These are phyloP conservation scores for Lobophora halterata DNA, from an alignment of 2,888 invertebrate species.

Conservation along the genomic window DNA sequence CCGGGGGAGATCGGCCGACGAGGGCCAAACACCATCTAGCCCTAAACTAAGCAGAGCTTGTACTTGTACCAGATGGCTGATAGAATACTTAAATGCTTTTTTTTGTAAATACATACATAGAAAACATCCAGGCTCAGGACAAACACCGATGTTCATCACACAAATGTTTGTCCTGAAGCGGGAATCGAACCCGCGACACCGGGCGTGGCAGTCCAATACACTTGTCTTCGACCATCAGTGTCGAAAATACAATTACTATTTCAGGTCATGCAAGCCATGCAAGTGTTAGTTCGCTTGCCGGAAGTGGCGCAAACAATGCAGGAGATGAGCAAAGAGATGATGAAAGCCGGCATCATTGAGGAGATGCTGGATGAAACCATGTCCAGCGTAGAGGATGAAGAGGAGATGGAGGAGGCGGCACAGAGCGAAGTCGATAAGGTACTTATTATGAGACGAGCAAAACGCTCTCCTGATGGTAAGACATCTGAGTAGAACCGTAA, in stretches of 20 bases:
- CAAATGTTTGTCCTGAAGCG: not conserved
- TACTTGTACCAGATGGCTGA: too few relatives aligned
- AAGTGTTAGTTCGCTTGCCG: conserved; percentile 92
- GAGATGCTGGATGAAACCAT: conserved; percentile 99
- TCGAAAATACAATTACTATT: not conserved
- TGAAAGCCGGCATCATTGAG: conserved; percentile 98
- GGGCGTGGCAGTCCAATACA: not conserved
- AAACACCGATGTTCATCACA: too few relatives aligned
- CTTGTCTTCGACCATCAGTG: not conserved
- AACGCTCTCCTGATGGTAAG: too few relatives aligned
- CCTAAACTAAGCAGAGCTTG: too few relatives aligned
- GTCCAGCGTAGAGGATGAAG: conserved; percentile 94
- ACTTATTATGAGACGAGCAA: too few relatives aligned
- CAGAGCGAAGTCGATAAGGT: conserved; percentile 96
- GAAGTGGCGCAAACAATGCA: conserved; percentile 98
- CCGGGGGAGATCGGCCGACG: too few relatives aligned
- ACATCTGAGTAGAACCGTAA: too few relatives aligned
- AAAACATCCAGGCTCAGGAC: too few relatives aligned
- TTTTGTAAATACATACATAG: too few relatives aligned
- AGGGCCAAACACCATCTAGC: too few relatives aligned
- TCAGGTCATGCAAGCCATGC: conserved; percentile 96
- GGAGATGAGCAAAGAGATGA: conserved; percentile 99
- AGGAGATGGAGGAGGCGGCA: conserved; percentile 97
- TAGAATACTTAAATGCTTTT: too few relatives aligned
- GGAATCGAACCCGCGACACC: not conserved